phyloP scores from a whole-genome alignment of 2,113 vertebrate genomes.

The Perccottus glenii region DNA sequence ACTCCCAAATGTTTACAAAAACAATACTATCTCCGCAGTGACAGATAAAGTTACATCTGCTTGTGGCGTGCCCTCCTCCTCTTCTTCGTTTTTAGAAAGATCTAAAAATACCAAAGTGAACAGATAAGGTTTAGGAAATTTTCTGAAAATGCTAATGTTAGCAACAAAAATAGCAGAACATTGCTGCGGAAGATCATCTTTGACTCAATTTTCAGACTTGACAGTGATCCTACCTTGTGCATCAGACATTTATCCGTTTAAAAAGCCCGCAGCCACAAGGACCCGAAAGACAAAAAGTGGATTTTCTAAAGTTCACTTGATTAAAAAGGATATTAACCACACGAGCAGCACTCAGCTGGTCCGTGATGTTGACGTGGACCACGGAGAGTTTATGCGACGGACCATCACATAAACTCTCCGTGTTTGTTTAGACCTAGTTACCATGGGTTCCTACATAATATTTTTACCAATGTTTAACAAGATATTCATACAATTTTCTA shows the following conservation, averaged over 20 bases:
- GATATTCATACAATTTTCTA: too few species aligned
- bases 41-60: slow-evolving; percentile 54
- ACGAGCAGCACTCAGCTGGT: not conserved
- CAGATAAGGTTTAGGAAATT: slow-evolving; percentile 1
- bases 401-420: slow-evolving; percentile 62
- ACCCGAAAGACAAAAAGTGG: not conserved
- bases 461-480: not conserved
- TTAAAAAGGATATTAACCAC: not conserved
- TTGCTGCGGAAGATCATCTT: not conserved
- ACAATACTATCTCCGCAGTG: not conserved
- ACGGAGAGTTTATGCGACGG: too few species aligned
- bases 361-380: slow-evolving; percentile 47
- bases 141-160: not conserved
- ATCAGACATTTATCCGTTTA: slow-evolving; percentile 79
- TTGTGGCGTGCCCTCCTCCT: slow-evolving; percentile 61
- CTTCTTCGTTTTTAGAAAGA: slow-evolving; percentile 59
- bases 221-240: slow-evolving; percentile 66
- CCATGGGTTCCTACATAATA: slow-evolving; percentile 27
- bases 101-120: slow-evolving; percentile 55
- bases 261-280: slow-evolving; percentile 5
- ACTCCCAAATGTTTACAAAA: not conserved
- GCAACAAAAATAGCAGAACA: not conserved
- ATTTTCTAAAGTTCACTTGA: not conserved
- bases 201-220: not conserved
- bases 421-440: slow-evolving; percentile 6